Conservation (phyloP, 1,140 invertebrate species). For the Habropoda laboriosa region DNA sequence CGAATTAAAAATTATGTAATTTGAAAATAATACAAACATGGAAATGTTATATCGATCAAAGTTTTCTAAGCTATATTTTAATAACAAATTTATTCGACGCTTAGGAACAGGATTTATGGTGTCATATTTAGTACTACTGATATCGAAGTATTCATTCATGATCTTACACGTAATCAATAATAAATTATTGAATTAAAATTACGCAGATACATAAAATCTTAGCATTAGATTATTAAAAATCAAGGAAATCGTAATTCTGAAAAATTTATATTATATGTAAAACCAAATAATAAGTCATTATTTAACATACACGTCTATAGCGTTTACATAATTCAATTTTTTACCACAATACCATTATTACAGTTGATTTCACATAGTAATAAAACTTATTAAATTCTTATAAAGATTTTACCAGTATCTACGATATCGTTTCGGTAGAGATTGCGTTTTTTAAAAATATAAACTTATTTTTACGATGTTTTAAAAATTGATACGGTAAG, state of each 20-base stretch:
- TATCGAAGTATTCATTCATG: conserved; percentile 21
- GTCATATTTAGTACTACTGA: conserved; percentile 11
- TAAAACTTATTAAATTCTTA: not conserved
- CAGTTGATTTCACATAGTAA: not conserved
- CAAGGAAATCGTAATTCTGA: not conserved
- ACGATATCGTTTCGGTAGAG: not conserved
- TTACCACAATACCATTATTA: conserved; percentile 9
- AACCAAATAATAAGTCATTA: conserved; percentile 9
- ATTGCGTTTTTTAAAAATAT: not conserved
- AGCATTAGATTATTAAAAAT: not conserved
- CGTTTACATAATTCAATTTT: not conserved
- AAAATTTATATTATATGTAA: not conserved
- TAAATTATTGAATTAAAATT: conserved; percentile 24
- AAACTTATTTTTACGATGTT: not conserved
- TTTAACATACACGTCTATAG: not conserved
- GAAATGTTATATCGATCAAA: not conserved
- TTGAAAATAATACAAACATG: not conserved
- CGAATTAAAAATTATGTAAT: not conserved
- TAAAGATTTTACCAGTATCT: not conserved
- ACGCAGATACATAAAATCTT: not conserved
- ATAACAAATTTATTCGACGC: conserved; percentile 43
- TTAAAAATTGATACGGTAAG: not conserved
- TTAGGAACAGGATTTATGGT: conserved; percentile 43
- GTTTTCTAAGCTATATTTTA: not conserved
- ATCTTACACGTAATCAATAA: conserved; percentile 8